phyloP scores from a whole-genome alignment of 1,140 invertebrate species.

The Phortica variegata region DNA sequence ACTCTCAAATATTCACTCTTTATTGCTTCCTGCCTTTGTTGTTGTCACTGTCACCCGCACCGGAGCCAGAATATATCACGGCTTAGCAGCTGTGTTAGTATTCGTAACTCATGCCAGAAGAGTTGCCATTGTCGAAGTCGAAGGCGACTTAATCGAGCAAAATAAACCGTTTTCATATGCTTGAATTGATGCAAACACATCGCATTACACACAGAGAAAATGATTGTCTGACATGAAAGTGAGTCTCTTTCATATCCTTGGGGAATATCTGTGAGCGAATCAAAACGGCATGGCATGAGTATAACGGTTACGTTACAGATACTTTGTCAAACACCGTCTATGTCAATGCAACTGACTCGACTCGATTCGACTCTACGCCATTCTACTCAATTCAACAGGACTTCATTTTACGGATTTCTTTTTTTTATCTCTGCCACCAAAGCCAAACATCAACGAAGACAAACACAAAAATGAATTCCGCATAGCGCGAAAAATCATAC shows the following conservation, averaged over 20 bases:
- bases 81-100: slow-evolving; percentile 6
- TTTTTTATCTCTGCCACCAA: too few relatives aligned
- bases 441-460: too few relatives aligned
- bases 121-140: background rate
- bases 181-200: slow-evolving; percentile 51
- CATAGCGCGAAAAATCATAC: too few relatives aligned
- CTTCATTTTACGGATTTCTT: too few relatives aligned
- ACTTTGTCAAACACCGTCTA: too few relatives aligned
- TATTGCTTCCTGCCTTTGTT: slow-evolving; percentile 44
- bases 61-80: slow-evolving; percentile 17
- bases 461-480: too few relatives aligned
- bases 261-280: slow-evolving; percentile 36
- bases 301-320: too few relatives aligned
- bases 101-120: slow-evolving; percentile 39
- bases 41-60: slow-evolving; percentile 27
- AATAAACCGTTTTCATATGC: slow-evolving; percentile 55
- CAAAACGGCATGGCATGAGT: too few relatives aligned
- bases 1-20: slow-evolving; percentile 10
- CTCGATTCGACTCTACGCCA: too few relatives aligned
- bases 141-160: slow-evolving; percentile 54
- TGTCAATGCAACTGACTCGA: too few relatives aligned
- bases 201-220: slow-evolving; percentile 33
- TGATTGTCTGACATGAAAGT: background rate
- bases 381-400: too few relatives aligned
- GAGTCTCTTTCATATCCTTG: slow-evolving; percentile 20